These are phyloP conservation scores for Cromileptes altivelis DNA, from an alignment of 2,113 vertebrate genomes.

Conservation along the genomic window DNA sequence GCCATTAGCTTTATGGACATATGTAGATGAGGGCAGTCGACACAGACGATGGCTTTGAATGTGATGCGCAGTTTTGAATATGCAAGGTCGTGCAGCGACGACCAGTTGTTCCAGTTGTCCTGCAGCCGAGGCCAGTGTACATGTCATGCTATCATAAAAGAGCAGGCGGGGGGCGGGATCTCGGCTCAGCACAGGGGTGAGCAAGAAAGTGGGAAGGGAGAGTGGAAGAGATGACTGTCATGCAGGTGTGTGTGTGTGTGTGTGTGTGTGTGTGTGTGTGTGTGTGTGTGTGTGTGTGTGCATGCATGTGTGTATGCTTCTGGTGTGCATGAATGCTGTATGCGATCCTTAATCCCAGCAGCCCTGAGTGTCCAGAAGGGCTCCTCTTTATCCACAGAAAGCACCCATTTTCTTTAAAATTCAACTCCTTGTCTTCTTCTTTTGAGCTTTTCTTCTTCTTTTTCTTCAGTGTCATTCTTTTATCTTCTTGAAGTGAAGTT, in stretches of 20 bases:
- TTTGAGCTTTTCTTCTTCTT: conserved; percentile 45
- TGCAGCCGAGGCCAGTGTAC: conserved; percentile 78
- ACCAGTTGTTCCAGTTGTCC: conserved; percentile 94
- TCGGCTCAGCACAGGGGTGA: conserved; percentile 41
- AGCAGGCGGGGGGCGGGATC: conserved; percentile 54
- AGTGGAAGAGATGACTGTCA: conserved; percentile 47
- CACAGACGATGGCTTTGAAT: conserved; percentile 90
- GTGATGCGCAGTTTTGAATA: conserved; percentile 72
- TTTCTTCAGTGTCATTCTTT: conserved; percentile 72
- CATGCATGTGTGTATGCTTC: conserved; percentile 19
- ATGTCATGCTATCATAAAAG: conserved; percentile 73
- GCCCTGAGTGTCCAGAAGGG: conserved; percentile 49
- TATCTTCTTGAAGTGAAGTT: conserved; percentile 88
- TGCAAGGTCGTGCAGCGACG: conserved; percentile 85
- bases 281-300: conserved; percentile 41
- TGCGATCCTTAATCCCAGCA: conserved; percentile 66
- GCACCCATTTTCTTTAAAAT: conserved; percentile 38
- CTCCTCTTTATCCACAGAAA: conserved; percentile 61
- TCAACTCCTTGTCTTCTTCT: conserved; percentile 40
- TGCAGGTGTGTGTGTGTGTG: conserved; percentile 59
- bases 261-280: conserved; percentile 43
- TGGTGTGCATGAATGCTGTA: conserved; percentile 56
- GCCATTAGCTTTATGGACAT: conserved; percentile 73
- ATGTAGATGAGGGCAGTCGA: conserved; percentile 88
- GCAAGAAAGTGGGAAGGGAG: conserved; percentile 43